Evolutionary conservation across 2,888 invertebrate species (phyloP).

Genomic region (Anticlea derivata): DNA sequence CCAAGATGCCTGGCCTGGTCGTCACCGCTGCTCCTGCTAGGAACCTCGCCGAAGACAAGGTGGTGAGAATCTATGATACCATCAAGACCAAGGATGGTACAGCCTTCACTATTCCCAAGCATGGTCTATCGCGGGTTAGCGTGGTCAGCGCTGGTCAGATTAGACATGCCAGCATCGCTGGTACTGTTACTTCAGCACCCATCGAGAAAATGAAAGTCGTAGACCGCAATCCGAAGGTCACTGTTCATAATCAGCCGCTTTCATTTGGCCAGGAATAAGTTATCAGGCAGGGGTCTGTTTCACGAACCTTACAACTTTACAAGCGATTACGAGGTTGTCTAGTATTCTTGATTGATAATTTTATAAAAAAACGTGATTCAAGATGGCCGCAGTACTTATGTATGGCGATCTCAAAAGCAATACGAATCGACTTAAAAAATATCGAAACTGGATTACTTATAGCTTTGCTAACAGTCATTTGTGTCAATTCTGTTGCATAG

Average conservation of each 20-base stretch:
- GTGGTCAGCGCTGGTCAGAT: constrained; percentile 26
- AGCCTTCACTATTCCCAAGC: constrained; percentile 71
- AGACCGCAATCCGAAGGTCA: constrained; percentile 62
- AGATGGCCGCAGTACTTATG: too few relatives aligned
- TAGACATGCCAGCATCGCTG: constrained; percentile 37
- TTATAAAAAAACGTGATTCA: background rate
- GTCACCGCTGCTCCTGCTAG: constrained; percentile 70
- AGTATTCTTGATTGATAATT: background rate
- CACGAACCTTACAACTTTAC: constrained; percentile 4
- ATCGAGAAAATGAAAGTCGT: constrained; percentile 64
- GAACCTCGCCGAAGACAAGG: constrained; percentile 56
- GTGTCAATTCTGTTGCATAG: too few relatives aligned
- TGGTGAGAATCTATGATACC: constrained; percentile 73
- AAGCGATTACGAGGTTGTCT: too few relatives aligned
- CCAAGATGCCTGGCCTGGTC: constrained; percentile 62
- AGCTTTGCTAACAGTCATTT: too few relatives aligned
- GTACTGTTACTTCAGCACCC: constrained; percentile 33
- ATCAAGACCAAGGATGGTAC: constrained; percentile 61
- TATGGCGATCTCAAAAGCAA: too few relatives aligned
- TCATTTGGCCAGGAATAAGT: constrained; percentile 46
- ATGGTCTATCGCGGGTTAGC: constrained; percentile 59
- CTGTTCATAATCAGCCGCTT: constrained; percentile 54
- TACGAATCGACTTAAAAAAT: too few relatives aligned
- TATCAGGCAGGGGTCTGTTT: background rate
- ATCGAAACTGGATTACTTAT: too few relatives aligned